Percentiles rank a stretch among this genome's conserved stretches.
Conservation (phyloP, 92 coral and sea anemone species). For the Epizoanthus ramosus region DNA sequence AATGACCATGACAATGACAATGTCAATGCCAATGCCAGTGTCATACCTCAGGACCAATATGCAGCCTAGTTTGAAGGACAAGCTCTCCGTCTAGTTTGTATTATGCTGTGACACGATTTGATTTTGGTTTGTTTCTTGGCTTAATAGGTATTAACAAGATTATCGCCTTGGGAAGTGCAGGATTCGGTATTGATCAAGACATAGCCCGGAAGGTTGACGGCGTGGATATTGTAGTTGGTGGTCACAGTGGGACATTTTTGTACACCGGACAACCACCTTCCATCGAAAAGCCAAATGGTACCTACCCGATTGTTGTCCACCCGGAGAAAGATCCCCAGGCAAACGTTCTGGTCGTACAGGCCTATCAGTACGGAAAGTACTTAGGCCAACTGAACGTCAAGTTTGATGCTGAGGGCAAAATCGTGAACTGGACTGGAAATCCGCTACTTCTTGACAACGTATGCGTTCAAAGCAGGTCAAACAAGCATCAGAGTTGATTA, state of each 20-base stretch:
- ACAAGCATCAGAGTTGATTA: too few relatives aligned
- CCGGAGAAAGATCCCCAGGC: background rate
- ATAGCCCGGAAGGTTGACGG: constrained; percentile 6
- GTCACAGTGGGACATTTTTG: constrained; percentile 19
- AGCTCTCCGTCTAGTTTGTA: too few relatives aligned
- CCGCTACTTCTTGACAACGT: constrained; percentile 27
- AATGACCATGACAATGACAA: too few relatives aligned
- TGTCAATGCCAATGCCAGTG: too few relatives aligned
- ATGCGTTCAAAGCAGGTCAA: background rate
- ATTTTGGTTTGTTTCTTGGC: background rate
- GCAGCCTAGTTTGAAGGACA: too few relatives aligned
- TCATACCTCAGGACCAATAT: too few relatives aligned
- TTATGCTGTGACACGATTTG: too few relatives aligned
- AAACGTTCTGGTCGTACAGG: constrained; percentile 15
- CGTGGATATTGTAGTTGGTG: background rate
- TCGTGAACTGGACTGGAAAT: constrained; percentile 23
- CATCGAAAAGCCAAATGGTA: constrained; percentile 24
- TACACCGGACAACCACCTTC: constrained; percentile 33
- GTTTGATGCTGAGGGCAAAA: constrained; percentile 11
- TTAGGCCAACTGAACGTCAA: constrained; percentile 8
- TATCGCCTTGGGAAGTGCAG: constrained; percentile 7
- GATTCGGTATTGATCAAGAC: constrained; percentile 1
- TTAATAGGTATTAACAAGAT: constrained; percentile 5
- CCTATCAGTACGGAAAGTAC: constrained; percentile 15
- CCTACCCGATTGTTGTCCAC: constrained; percentile 27